Conservation (phyloP, 2,888 invertebrate genomes). For the Brachyopa scutellaris region DNA sequence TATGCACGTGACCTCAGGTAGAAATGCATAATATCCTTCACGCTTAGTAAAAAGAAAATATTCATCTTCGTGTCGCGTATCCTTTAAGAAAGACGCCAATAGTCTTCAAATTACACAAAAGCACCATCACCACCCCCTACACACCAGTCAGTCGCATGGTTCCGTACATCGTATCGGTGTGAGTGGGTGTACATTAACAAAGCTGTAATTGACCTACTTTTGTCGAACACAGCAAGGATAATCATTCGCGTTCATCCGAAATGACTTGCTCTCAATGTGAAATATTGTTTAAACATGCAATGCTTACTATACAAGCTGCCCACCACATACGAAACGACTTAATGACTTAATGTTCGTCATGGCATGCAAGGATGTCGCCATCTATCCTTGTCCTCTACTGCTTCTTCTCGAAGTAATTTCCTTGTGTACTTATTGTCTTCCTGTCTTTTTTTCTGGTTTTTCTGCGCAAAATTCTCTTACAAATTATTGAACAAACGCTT, state of each 20-base stretch:
- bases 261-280: constrained; percentile 20
- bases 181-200: not conserved
- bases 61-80: too few relatives aligned
- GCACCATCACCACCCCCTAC: constrained; percentile 1
- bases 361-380: constrained; percentile 42
- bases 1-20: too few relatives aligned
- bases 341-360: constrained; percentile 43
- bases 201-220: constrained; percentile 53
- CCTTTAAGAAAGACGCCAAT: constrained; percentile 3
- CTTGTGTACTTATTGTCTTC: constrained; percentile 13
- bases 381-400: constrained; percentile 14
- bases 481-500: constrained; percentile 16
- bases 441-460: not conserved
- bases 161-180: too few relatives aligned
- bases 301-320: not conserved
- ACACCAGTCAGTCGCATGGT: too few relatives aligned
- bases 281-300: constrained; percentile 38
- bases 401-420: constrained; percentile 39
- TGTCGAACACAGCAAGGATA: constrained; percentile 44
- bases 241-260: constrained; percentile 47
- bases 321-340: constrained; percentile 3
- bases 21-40: too few relatives aligned
- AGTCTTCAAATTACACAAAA: not conserved
- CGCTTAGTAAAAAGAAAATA: too few relatives aligned
- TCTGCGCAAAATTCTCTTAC: not conserved